Percentiles rank a stretch among this genome's conserved stretches.
Evolutionary conservation across 2,797 vertebrate genomes (phyloP).

Genomic region (Mus caroli): DNA sequence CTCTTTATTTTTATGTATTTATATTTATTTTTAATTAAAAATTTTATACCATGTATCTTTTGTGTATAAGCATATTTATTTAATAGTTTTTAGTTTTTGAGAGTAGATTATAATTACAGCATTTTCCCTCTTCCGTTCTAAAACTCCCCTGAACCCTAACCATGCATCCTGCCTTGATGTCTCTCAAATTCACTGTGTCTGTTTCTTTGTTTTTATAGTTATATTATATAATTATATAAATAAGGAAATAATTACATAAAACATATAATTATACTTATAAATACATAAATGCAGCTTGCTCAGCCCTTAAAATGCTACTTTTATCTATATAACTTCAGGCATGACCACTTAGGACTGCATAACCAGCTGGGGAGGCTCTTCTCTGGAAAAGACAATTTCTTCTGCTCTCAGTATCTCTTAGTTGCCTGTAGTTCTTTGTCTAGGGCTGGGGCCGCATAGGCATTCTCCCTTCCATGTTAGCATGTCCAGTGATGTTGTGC

Average conservation of each 20-base stretch:
- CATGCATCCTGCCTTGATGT: background rate
- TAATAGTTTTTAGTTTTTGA: background rate
- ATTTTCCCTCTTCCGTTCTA: background rate
- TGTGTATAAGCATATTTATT: background rate
- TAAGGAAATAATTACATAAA: background rate
- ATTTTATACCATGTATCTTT: background rate
- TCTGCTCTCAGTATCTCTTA: background rate
- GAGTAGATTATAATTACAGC: background rate
- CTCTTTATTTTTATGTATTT: background rate
- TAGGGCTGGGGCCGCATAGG: no score
- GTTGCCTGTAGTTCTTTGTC: background rate
- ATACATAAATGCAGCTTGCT: background rate
- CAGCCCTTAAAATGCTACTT: background rate
- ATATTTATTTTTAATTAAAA: background rate
- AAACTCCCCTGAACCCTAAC: background rate
- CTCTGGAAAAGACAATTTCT: background rate
- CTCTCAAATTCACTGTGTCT: background rate
- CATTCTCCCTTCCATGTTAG: background rate
- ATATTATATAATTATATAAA: background rate
- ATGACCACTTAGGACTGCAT: background rate
- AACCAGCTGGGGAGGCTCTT: background rate
- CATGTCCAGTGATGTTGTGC: background rate
- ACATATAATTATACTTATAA: background rate
- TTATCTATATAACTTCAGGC: background rate
- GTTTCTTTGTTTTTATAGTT: background rate